These are phyloP conservation scores for Tetragnatha montana DNA, from an alignment of 2,888 invertebrate genomes.

Conservation along the genomic window DNA sequence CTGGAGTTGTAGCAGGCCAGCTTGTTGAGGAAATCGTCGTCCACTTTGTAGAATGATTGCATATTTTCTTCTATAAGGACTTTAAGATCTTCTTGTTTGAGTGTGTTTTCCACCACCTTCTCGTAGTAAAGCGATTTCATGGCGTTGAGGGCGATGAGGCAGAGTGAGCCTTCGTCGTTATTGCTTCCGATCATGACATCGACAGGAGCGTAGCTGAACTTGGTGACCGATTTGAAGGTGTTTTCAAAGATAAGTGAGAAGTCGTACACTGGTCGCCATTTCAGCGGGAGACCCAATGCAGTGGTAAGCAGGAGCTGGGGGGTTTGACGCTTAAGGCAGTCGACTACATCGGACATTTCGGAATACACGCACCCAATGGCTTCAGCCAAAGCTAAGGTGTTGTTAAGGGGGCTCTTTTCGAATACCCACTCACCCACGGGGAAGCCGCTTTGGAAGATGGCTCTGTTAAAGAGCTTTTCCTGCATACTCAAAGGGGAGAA, in stretches of 20 bases:
- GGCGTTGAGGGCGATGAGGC: slow-evolving; percentile 72
- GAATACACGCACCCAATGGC: slow-evolving; percentile 34
- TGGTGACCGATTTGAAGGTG: slow-evolving; percentile 70
- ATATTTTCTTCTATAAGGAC: slow-evolving; percentile 58
- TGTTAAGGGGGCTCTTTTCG: slow-evolving; percentile 70
- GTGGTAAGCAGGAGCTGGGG: slow-evolving; percentile 70
- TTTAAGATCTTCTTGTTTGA: slow-evolving; percentile 67
- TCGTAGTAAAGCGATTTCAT: slow-evolving; percentile 66
- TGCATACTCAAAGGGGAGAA: slow-evolving; percentile 66
- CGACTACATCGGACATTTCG: slow-evolving; percentile 26
- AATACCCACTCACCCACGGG: slow-evolving; percentile 73
- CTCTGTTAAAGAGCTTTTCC: slow-evolving; percentile 72
- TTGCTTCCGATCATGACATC: slow-evolving; percentile 73
- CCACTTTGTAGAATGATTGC: slow-evolving; percentile 38
- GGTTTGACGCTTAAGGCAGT: slow-evolving; percentile 72
- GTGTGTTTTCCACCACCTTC: slow-evolving; percentile 66
- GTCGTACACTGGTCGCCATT: slow-evolving; percentile 74
- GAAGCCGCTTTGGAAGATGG: slow-evolving; percentile 74
- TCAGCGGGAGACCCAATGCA: slow-evolving; percentile 71
- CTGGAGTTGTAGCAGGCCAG: slow-evolving; percentile 45
- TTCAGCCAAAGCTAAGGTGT: slow-evolving; percentile 63
- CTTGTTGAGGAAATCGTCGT: slow-evolving; percentile 29
- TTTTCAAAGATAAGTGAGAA: slow-evolving; percentile 72
- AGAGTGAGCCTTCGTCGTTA: slow-evolving; percentile 74
- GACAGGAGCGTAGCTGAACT: slow-evolving; percentile 64